These are phyloP conservation scores for Lepidochrysops patricia DNA, from an alignment of 2,888 invertebrate species.

Conservation along the genomic window DNA sequence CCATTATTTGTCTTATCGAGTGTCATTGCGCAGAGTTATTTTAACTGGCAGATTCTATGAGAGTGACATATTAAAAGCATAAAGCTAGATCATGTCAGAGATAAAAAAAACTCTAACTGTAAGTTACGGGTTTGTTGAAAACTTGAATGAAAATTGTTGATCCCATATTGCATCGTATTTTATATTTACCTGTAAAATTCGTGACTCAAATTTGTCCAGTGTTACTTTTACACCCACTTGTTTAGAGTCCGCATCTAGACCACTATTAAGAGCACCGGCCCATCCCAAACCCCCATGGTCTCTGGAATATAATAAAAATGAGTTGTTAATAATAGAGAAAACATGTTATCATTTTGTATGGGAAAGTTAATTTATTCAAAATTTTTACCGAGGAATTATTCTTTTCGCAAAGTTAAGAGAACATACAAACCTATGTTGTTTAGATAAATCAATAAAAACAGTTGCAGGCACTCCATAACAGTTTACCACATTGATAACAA, in stretches of 20 bases:
- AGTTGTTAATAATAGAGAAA: too few relatives aligned
- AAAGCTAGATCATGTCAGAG: too few relatives aligned
- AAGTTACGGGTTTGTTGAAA: too few relatives aligned
- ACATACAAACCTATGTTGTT: conserved; percentile 68
- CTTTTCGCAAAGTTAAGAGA: not conserved
- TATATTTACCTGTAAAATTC: conserved; percentile 66
- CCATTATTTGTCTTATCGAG: too few relatives aligned
- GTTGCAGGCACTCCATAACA: conserved; percentile 74
- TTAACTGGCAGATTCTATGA: too few relatives aligned
- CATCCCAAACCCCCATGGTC: conserved; percentile 54
- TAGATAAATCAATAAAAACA: conserved; percentile 76
- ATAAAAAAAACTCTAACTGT: too few relatives aligned
- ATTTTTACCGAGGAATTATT: too few relatives aligned
- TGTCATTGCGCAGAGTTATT: too few relatives aligned
- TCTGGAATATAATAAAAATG: conserved; percentile 32
- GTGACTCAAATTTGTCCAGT: conserved; percentile 64
- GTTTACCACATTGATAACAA: conserved; percentile 79
- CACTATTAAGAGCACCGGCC: conserved; percentile 60
- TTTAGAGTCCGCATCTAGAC: conserved; percentile 45
- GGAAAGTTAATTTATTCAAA: not conserved
- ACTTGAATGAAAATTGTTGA: too few relatives aligned
- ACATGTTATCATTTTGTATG: too few relatives aligned
- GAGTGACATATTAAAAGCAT: too few relatives aligned
- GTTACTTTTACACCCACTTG: conserved; percentile 54
- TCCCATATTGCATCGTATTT: conserved; percentile 58